phyloP scores from a whole-genome alignment of 1,140 invertebrate genomes.

The Potamilus streckersoni region DNA sequence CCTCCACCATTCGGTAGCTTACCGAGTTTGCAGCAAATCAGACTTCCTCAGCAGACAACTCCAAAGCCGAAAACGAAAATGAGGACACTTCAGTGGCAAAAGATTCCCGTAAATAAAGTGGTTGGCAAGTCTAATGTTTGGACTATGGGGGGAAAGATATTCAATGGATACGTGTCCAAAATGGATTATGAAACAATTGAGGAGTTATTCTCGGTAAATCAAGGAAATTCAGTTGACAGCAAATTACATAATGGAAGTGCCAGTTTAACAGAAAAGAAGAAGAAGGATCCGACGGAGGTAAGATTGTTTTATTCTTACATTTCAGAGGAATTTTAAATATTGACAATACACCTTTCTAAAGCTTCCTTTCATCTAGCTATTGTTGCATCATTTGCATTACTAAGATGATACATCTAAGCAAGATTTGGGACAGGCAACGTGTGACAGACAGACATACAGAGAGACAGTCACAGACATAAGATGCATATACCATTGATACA shows the following conservation, averaged over 20 bases:
- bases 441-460: too few relatives aligned
- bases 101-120: conserved; percentile 61
- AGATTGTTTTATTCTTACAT: conserved; percentile 7
- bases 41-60: conserved; percentile 61
- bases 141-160: conserved; percentile 86
- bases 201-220: conserved; percentile 56
- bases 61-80: conserved; percentile 62
- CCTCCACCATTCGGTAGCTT: conserved; percentile 16
- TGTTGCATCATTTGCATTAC: too few relatives aligned
- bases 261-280: conserved; percentile 52
- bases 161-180: conserved; percentile 74
- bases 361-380: too few relatives aligned
- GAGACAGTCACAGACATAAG: too few relatives aligned
- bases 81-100: conserved; percentile 64
- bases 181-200: conserved; percentile 67
- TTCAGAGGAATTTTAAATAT: not conserved
- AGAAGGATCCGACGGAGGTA: conserved; percentile 60
- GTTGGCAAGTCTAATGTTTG: conserved; percentile 72
- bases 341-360: too few relatives aligned
- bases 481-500: too few relatives aligned
- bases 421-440: too few relatives aligned
- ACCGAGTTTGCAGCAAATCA: conserved; percentile 12
- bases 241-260: conserved; percentile 34
- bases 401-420: too few relatives aligned
- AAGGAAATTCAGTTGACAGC: not conserved